Conservation (phyloP, 2,888 invertebrate species). For the Oxystoma pomonae region DNA sequence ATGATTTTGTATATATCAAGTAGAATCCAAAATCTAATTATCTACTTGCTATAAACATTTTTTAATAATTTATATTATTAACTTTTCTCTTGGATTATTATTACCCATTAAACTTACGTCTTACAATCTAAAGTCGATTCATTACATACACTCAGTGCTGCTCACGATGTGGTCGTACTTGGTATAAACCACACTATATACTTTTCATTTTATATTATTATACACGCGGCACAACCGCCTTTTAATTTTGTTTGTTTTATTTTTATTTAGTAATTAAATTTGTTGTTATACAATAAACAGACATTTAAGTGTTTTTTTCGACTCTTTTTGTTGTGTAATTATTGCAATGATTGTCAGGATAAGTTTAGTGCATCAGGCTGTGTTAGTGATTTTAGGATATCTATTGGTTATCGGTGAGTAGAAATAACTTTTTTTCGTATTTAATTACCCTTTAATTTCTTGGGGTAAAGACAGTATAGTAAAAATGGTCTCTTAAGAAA, state of each 20-base stretch:
- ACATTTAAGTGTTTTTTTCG: neutral
- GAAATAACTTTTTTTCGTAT: conserved; percentile 7
- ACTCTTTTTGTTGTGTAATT: neutral
- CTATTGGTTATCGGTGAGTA: conserved; percentile 41
- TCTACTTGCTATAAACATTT: no score
- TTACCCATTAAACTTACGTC: no score
- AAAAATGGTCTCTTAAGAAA: no score
- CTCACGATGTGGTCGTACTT: neutral
- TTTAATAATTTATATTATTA: no score
- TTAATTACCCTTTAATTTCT: no score
- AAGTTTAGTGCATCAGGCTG: conserved; percentile 27
- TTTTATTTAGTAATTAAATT: neutral
- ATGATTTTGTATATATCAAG: no score
- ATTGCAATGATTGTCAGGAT: neutral
- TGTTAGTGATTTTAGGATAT: conserved; percentile 43
- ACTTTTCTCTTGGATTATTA: no score
- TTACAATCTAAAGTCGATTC: neutral
- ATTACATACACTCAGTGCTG: neutral
- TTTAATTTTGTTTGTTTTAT: neutral
- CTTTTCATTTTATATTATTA: neutral
- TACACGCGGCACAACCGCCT: neutral
- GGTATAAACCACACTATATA: neutral
- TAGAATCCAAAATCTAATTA: no score
- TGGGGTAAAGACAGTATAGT: no score
- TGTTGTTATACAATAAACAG: neutral